Conservation (phyloP, 2,797 vertebrate genomes). For the Graptemys geographica region DNA sequence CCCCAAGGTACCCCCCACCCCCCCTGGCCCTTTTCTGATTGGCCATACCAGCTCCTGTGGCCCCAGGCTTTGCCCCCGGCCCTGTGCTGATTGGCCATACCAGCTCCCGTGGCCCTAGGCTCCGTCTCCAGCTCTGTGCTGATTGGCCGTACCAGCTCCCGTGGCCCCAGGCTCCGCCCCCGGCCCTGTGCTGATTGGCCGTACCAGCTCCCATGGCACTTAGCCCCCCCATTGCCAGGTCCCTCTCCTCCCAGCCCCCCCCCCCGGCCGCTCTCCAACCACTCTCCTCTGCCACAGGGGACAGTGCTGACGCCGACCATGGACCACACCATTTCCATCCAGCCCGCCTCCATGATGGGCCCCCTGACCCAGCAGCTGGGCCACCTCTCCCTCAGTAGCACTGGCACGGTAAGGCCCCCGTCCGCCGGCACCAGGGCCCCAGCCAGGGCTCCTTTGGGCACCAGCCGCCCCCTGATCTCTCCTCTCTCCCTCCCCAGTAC, state of each 20-base stretch:
- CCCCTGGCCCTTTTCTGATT: too few relatives aligned
- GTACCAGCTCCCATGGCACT: background rate
- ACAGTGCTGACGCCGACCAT: constrained; percentile 89
- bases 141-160: too few relatives aligned
- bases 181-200: too few relatives aligned
- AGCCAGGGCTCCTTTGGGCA: too few relatives aligned
- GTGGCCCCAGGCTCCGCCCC: background rate
- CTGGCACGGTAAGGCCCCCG: constrained; percentile 85
- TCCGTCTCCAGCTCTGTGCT: too few relatives aligned
- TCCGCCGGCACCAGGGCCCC: too few relatives aligned
- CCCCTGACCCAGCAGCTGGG: constrained; percentile 92
- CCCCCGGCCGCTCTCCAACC: background rate
- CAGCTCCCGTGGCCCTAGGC: too few relatives aligned
- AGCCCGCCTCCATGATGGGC: constrained; percentile 91
- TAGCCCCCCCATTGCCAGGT: too few relatives aligned
- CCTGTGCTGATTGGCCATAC: too few relatives aligned
- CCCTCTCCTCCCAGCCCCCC: too few relatives aligned
- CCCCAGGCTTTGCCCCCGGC: rapidly evolving
- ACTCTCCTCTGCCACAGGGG: constrained; percentile 78
- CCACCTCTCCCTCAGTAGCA: constrained; percentile 91
- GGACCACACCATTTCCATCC: constrained; percentile 93
- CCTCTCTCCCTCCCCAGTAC: constrained; percentile 79
- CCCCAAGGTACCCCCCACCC: too few relatives aligned
- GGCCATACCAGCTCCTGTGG: too few relatives aligned
- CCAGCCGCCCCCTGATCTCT: background rate